Conservation (phyloP, 2,113 vertebrate genomes). For the Scopus umbretta region DNA sequence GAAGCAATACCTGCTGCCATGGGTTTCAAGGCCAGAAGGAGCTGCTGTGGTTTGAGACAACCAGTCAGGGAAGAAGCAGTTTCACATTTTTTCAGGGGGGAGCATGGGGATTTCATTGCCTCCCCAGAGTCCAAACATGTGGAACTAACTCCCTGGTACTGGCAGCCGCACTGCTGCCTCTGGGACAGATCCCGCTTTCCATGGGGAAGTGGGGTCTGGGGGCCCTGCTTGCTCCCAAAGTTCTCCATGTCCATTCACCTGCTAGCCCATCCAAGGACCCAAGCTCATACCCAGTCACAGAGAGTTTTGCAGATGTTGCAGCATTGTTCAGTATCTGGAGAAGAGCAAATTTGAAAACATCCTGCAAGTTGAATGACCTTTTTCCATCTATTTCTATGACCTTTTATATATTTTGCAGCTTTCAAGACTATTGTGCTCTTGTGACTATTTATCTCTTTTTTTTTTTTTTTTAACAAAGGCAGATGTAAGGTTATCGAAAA, state of each 20-base stretch:
- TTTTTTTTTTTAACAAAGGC: not conserved
- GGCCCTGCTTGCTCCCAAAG: not conserved
- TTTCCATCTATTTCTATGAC: not conserved
- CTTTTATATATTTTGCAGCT: not conserved
- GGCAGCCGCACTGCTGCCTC: not conserved
- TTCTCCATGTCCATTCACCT: fast-evolving
- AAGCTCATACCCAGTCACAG: not conserved
- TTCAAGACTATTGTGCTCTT: not conserved
- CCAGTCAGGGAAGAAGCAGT: not conserved
- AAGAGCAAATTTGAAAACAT: not conserved
- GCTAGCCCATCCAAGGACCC: not conserved
- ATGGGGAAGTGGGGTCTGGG: not conserved
- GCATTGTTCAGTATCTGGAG: not conserved
- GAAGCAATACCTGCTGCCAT: not conserved
- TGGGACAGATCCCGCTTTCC: not conserved
- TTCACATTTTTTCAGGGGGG: not conserved
- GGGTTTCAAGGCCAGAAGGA: not conserved
- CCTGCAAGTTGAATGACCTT: not conserved
- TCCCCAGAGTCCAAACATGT: fast-evolving
- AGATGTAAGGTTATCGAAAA: not conserved
- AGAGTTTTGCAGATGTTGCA: not conserved
- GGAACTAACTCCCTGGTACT: not conserved
- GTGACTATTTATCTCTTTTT: not conserved
- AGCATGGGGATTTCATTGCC: not conserved
- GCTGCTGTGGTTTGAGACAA: not conserved